phyloP scores from a whole-genome alignment of 2,797 vertebrate genomes.

The Peromyscus attwateri region DNA sequence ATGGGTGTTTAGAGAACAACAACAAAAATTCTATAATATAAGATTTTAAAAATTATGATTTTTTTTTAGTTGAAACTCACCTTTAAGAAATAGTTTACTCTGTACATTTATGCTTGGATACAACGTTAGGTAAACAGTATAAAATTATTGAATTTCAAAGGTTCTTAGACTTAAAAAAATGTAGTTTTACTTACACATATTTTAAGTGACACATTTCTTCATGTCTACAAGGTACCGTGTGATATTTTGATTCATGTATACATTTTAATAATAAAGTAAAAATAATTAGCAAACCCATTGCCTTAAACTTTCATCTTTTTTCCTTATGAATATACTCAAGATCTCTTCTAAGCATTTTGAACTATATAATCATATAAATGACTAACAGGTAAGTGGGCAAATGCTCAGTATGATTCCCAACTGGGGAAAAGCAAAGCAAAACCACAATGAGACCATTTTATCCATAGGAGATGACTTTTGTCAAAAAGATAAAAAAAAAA shows the following conservation, averaged over 20 bases:
- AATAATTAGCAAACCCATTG: background rate
- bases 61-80: background rate
- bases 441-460: background rate
- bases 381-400: background rate
- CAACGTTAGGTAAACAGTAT: background rate
- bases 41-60: background rate
- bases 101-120: conserved; percentile 33
- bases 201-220: background rate
- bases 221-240: background rate
- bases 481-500: background rate
- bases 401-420: background rate
- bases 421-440: background rate
- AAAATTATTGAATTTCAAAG: conserved; percentile 29
- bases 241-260: background rate
- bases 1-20: background rate
- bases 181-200: background rate
- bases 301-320: background rate
- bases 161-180: background rate
- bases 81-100: background rate
- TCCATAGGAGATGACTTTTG: background rate
- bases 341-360: background rate
- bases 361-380: background rate
- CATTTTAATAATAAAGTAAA: background rate
- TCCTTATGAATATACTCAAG: background rate
- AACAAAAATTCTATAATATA: background rate